Evolutionary conservation across 2,113 vertebrate species (phyloP).

Genomic region (Anguilla rostrata): DNA sequence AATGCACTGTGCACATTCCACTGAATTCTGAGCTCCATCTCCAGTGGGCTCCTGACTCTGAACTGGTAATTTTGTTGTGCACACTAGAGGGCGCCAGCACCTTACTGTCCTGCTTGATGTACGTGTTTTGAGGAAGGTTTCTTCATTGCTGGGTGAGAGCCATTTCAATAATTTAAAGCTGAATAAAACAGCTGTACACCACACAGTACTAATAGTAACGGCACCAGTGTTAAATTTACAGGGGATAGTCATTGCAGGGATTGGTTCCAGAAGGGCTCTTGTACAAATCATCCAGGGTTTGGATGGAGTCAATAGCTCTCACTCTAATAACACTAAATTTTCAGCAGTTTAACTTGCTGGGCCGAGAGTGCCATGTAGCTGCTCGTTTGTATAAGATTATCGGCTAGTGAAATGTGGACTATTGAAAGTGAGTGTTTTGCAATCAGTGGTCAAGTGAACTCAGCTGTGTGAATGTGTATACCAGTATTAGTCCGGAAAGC

Average conservation of each 20-base stretch:
- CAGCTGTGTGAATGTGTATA: neutral
- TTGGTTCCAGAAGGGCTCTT: neutral
- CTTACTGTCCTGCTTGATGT: neutral
- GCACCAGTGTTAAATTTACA: slow-evolving; percentile 12
- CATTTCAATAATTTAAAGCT: slow-evolving; percentile 13
- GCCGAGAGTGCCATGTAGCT: neutral
- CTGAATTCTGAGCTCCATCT: neutral
- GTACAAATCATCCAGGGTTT: neutral
- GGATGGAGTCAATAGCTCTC: neutral
- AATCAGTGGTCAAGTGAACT: neutral
- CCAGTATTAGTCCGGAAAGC: neutral
- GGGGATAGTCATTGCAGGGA: neutral
- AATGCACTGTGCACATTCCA: neutral
- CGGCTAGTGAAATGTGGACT: neutral
- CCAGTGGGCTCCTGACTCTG: neutral
- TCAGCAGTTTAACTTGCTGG: neutral
- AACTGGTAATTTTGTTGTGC: neutral
- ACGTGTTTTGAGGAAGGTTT: slow-evolving; percentile 19
- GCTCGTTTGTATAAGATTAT: neutral
- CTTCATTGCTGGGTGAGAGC: neutral
- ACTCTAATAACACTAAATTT: neutral
- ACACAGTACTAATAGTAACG: neutral
- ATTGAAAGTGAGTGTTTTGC: neutral
- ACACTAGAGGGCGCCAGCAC: slow-evolving; percentile 42
- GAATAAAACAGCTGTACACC: neutral